Conservation (phyloP, 2,113 vertebrate species). For the Stomatorhinus ivindoensis region DNA sequence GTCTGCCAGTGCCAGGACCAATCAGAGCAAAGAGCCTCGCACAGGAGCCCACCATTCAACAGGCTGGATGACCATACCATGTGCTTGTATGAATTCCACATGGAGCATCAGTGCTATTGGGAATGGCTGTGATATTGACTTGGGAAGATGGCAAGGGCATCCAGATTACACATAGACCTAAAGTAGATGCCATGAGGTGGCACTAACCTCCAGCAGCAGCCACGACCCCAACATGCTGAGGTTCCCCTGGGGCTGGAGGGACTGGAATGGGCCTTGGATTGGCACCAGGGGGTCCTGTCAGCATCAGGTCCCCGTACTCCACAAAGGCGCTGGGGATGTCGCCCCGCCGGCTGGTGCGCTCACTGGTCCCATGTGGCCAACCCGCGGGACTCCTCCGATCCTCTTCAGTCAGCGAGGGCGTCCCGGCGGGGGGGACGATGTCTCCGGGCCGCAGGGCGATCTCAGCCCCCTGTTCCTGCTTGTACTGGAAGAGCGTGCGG, state of each 20-base stretch:
- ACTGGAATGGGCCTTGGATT: constrained; percentile 59
- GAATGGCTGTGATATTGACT: background rate
- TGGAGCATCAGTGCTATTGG: background rate
- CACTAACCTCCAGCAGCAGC: constrained; percentile 58
- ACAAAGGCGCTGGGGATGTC: constrained; percentile 84
- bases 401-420: constrained; percentile 65
- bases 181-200: background rate
- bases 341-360: constrained; percentile 77
- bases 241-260: constrained; percentile 33
- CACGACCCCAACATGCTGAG: constrained; percentile 22
- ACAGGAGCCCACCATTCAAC: background rate
- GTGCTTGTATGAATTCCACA: background rate
- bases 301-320: constrained; percentile 74
- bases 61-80: background rate
- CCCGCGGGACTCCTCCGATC: constrained; percentile 65
- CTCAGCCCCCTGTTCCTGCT: constrained; percentile 79
- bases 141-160: background rate
- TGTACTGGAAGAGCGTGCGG: constrained; percentile 75
- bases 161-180: background rate
- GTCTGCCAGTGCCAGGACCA: background rate
- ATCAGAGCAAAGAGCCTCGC: background rate
- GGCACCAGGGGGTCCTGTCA: constrained; percentile 69
- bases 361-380: constrained; percentile 88
- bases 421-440: constrained; percentile 70
- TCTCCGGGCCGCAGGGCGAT: constrained; percentile 78